These are phyloP conservation scores for Dascillus cervinus DNA, from an alignment of 2,888 invertebrate species.

Conservation along the genomic window DNA sequence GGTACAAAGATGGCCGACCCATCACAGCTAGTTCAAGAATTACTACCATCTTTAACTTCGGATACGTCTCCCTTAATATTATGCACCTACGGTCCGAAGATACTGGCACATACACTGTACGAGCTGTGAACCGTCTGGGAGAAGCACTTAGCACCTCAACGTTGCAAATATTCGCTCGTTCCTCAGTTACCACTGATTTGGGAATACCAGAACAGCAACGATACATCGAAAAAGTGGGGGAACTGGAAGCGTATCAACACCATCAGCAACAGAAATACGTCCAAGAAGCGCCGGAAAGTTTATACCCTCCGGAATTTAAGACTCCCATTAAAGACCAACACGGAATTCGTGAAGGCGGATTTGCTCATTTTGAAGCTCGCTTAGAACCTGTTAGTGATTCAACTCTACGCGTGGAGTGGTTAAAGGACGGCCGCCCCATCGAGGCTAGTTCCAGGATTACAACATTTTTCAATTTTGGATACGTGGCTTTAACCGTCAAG, in stretches of 20 bases:
- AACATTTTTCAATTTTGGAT: constrained; percentile 90
- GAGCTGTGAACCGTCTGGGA: constrained; percentile 84
- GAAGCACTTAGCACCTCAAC: constrained; percentile 81
- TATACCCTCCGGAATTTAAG: constrained; percentile 78
- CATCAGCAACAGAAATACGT: constrained; percentile 73
- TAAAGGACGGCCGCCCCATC: constrained; percentile 81
- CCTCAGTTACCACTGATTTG: constrained; percentile 77
- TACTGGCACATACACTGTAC: constrained; percentile 88
- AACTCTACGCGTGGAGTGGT: constrained; percentile 84
- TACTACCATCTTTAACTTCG: constrained; percentile 97
- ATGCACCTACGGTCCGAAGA: constrained; percentile 98
- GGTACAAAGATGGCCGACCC: constrained; percentile 91
- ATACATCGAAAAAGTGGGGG: constrained; percentile 87
- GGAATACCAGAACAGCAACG: constrained; percentile 78
- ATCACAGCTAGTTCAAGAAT: constrained; percentile 96
- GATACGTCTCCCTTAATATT: constrained; percentile 97
- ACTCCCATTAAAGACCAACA: constrained; percentile 82
- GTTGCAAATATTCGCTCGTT: constrained; percentile 67
- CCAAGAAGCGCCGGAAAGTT: constrained; percentile 72
- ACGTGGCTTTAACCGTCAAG: constrained; percentile 89
- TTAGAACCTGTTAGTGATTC: constrained; percentile 90
- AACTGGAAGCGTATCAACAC: constrained; percentile 82
- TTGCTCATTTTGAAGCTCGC: constrained; percentile 92
- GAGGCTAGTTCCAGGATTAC: constrained; percentile 91
- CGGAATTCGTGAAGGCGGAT: constrained; percentile 83